Percentiles rank a stretch among this genome's conserved stretches.
Conservation (phyloP, 2,888 invertebrate genomes). For the Dryococelus australis region DNA sequence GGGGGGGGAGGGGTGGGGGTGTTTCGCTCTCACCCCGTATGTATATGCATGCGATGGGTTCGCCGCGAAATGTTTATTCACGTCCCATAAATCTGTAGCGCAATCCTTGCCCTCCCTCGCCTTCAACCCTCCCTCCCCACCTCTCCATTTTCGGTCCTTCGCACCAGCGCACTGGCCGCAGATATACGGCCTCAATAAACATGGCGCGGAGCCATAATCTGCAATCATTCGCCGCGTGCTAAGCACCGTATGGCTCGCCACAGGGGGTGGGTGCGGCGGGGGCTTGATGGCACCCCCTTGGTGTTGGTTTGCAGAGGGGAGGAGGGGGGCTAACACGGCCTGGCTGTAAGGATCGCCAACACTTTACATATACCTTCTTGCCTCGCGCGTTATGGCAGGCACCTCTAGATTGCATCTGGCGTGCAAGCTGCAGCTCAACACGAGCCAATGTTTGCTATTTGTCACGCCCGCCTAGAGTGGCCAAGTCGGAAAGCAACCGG, state of each 20-base stretch:
- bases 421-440: too few species aligned
- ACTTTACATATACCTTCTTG: not conserved
- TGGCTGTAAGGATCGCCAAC: not conserved
- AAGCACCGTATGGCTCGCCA: not conserved
- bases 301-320: not conserved
- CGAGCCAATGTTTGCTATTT: too few species aligned
- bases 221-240: conserved; percentile 9
- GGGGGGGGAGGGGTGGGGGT: not conserved
- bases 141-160: too few species aligned
- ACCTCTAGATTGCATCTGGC: too few species aligned
- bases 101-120: not conserved
- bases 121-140: not conserved
- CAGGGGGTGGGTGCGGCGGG: not conserved
- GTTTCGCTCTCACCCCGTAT: not conserved
- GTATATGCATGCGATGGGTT: conserved; percentile 9
- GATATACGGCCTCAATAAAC: conserved; percentile 16
- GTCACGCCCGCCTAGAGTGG: too few species aligned
- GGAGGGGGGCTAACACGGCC: not conserved
- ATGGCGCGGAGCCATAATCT: conserved; percentile 1
- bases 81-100: conserved; percentile 20
- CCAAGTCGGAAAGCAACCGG: too few species aligned
- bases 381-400: too few species aligned
- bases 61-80: conserved; percentile 27
- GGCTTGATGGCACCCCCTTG: too few species aligned
- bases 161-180: not conserved